A percentile compares a stretch with the other conserved stretches of the same genome.
Evolutionary conservation across 2,888 invertebrate species (phyloP).

Genomic region (Tuberolachnus salignus): DNA sequence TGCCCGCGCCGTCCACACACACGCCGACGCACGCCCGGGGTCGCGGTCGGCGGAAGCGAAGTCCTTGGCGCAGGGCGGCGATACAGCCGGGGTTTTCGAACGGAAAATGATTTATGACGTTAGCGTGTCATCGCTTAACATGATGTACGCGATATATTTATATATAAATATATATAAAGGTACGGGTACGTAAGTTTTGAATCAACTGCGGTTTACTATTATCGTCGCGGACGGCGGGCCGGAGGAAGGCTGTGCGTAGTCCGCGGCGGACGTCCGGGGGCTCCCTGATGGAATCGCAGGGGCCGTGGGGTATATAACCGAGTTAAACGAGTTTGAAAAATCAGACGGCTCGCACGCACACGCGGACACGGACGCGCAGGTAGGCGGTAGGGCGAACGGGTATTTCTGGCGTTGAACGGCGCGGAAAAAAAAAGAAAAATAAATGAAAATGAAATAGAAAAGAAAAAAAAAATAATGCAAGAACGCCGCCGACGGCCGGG

Average conservation of each 20-base stretch:
- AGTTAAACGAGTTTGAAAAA: slow-evolving; percentile 38
- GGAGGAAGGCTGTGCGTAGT: background rate
- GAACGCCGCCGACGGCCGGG: background rate
- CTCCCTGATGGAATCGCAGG: background rate
- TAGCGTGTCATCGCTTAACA: slow-evolving; percentile 37
- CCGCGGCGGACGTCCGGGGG: background rate
- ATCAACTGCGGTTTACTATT: background rate
- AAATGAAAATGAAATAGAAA: too few species aligned
- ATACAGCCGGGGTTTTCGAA: slow-evolving; percentile 14
- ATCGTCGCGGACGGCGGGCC: background rate
- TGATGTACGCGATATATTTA: background rate
- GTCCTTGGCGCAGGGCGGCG: slow-evolving; percentile 4
- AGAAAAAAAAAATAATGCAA: slow-evolving; percentile 13
- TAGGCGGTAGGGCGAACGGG: background rate
- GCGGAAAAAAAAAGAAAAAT: too few species aligned
- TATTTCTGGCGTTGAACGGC: background rate
- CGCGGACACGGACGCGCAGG: background rate
- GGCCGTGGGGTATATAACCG: background rate
- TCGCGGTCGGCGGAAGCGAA: background rate
- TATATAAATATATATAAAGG: background rate
- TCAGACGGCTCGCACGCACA: background rate
- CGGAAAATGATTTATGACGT: slow-evolving; percentile 46
- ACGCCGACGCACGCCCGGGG: background rate
- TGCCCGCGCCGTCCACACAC: background rate
- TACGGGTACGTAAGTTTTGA: background rate